phyloP scores from a whole-genome alignment of 2,888 invertebrate species.

The Capitulum mitella region DNA sequence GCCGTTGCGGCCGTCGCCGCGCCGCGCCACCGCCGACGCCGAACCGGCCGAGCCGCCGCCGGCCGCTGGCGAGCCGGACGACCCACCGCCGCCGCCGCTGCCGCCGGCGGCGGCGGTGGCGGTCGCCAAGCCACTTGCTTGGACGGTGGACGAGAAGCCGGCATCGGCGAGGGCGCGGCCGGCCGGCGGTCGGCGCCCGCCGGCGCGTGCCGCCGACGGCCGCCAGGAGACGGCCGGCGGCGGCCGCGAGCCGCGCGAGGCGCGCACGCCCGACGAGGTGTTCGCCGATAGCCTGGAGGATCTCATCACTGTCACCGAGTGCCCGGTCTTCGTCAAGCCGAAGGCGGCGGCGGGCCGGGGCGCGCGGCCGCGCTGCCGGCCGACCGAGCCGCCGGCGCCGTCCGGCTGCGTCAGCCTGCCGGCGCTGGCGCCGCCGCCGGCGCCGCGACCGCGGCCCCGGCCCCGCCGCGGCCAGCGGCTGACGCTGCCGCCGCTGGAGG shows the following conservation, averaged over 20 bases:
- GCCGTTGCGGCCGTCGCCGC: neutral
- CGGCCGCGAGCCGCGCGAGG: slow-evolving; percentile 5
- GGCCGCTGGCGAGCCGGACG: neutral
- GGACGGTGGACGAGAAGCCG: neutral
- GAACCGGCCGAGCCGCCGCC: neutral
- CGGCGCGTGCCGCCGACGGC: neutral
- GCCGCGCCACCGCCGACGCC: neutral
- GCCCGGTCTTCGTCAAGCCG: neutral
- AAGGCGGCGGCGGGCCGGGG: neutral
- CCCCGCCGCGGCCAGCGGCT: neutral
- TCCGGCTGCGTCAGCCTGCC: neutral
- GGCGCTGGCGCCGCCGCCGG: slow-evolving; percentile 12
- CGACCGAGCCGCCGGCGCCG: neutral
- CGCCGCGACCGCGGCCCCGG: neutral
- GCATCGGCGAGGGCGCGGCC: neutral
- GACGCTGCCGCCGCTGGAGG: neutral
- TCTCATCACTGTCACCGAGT: slow-evolving; percentile 6
- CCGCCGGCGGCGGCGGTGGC: neutral
- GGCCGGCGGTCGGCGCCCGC: neutral
- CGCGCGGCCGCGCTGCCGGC: neutral
- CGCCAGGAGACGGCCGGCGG: neutral
- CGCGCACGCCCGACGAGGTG: slow-evolving; percentile 12
- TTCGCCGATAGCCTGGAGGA: slow-evolving; percentile 19
- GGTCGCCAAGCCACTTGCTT: neutral
- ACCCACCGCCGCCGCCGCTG: neutral